These are phyloP conservation scores for Marasmarcha lunaedactyla DNA, from an alignment of 2,888 invertebrate species.

Conservation along the genomic window DNA sequence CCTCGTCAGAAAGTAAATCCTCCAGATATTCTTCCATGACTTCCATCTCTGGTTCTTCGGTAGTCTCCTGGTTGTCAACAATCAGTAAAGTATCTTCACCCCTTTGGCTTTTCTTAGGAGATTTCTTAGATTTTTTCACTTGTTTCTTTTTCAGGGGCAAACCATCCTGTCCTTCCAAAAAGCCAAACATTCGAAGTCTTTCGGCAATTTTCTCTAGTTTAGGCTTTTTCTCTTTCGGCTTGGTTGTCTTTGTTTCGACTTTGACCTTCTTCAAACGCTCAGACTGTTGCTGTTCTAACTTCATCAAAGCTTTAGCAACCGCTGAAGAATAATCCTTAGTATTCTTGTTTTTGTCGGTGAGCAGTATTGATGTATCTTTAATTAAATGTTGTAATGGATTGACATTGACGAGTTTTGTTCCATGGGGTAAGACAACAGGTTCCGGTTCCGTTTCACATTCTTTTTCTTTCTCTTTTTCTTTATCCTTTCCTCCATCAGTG, in stretches of 20 bases:
- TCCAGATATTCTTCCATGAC: too few species aligned
- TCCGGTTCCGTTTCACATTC: background rate
- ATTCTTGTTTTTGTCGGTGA: slow-evolving; percentile 21
- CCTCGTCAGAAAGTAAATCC: too few species aligned
- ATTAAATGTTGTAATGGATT: slow-evolving; percentile 51
- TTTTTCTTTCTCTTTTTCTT: background rate
- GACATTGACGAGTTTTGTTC: slow-evolving; percentile 37
- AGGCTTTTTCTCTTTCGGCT: slow-evolving; percentile 8
- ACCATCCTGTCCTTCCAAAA: too few species aligned
- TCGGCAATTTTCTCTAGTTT: slow-evolving; percentile 6
- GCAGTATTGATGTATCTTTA: slow-evolving; percentile 23
- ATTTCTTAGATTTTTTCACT: too few species aligned
- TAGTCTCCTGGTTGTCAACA: too few species aligned
- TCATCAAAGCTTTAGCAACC: slow-evolving; percentile 32
- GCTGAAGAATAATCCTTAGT: slow-evolving; percentile 27
- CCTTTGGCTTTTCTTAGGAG: too few species aligned
- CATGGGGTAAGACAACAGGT: slow-evolving; percentile 25
- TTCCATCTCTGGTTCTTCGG: too few species aligned
- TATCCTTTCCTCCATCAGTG: background rate
- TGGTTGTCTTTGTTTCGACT: too few species aligned
- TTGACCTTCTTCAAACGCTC: too few species aligned
- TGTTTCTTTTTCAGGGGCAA: too few species aligned
- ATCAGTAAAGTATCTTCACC: too few species aligned
- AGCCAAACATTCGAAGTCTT: too few species aligned
- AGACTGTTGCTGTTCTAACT: slow-evolving; percentile 26